Conservation (phyloP, 2,888 invertebrate genomes). For the Watsonalla binaria region DNA sequence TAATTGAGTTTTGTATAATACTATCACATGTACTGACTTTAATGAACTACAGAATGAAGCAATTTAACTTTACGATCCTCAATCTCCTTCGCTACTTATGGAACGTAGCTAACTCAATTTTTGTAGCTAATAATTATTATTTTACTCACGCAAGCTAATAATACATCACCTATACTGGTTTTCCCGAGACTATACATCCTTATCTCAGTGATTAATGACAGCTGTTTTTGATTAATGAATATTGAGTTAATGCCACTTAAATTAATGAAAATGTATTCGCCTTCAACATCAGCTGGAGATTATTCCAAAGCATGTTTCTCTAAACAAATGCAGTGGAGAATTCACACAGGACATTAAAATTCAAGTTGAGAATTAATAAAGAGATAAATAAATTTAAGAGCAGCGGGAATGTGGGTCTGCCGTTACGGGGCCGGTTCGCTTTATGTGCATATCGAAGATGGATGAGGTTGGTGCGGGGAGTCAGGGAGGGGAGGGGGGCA, state of each 20-base stretch:
- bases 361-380: constrained; percentile 75
- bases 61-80: constrained; percentile 20
- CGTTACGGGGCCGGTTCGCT: constrained; percentile 74
- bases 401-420: constrained; percentile 74
- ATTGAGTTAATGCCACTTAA: background rate
- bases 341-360: constrained; percentile 63
- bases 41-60: constrained; percentile 26
- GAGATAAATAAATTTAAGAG: constrained; percentile 78
- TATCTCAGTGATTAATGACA: background rate
- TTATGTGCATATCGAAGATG: constrained; percentile 78
- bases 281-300: background rate
- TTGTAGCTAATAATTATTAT: background rate
- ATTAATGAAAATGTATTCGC: no score
- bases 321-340: constrained; percentile 19
- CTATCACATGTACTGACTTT: constrained; percentile 15
- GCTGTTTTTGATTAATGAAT: background rate
- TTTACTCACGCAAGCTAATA: background rate
- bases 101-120: background rate
- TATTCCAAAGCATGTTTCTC: background rate
- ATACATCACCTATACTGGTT: background rate
- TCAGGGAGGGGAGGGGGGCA: constrained; percentile 28
- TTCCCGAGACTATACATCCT: background rate
- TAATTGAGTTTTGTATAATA: constrained; percentile 47
- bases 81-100: background rate
- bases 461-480: constrained; percentile 56